A percentile compares a stretch with the other conserved stretches of the same genome.
Conservation (phyloP, 2,888 invertebrate species). For the Sarcophaga variegata region DNA sequence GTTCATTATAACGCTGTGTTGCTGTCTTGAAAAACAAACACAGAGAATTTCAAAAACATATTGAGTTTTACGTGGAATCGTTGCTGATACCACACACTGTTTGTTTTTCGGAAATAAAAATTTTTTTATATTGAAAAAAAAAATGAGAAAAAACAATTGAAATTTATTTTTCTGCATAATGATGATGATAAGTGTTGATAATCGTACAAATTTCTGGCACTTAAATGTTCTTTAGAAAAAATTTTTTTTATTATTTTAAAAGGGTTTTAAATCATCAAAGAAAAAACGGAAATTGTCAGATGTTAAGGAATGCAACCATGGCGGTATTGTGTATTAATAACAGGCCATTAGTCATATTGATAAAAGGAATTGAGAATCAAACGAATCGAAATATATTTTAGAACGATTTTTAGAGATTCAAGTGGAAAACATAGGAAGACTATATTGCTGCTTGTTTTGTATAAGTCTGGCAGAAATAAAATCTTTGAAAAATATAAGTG, state of each 20-base stretch:
- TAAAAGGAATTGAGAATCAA: too few relatives aligned
- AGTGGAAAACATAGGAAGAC: too few relatives aligned
- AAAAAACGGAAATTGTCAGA: background rate
- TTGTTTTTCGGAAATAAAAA: conserved; percentile 22
- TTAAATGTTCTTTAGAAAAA: conserved; percentile 51
- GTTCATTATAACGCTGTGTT: background rate
- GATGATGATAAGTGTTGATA: conserved; percentile 34
- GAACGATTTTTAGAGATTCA: too few relatives aligned
- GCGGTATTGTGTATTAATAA: too few relatives aligned
- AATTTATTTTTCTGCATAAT: conserved; percentile 4
- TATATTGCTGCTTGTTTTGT: too few relatives aligned
- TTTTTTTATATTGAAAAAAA: background rate
- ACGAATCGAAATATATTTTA: too few relatives aligned
- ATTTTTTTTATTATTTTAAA: background rate
- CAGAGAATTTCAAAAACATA: conserved; percentile 24
- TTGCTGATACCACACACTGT: conserved; percentile 32
- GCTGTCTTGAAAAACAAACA: background rate
- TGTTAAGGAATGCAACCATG: too few relatives aligned
- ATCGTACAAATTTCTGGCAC: background rate
- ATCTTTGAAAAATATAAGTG: too few relatives aligned
- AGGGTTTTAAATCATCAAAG: background rate
- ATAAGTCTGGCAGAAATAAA: too few relatives aligned
- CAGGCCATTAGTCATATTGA: too few relatives aligned
- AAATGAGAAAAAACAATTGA: background rate
- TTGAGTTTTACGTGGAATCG: conserved; percentile 50